Evolutionary conservation across 1,140 invertebrate species (phyloP).

Genomic region (Vollenhovia emeryi): DNA sequence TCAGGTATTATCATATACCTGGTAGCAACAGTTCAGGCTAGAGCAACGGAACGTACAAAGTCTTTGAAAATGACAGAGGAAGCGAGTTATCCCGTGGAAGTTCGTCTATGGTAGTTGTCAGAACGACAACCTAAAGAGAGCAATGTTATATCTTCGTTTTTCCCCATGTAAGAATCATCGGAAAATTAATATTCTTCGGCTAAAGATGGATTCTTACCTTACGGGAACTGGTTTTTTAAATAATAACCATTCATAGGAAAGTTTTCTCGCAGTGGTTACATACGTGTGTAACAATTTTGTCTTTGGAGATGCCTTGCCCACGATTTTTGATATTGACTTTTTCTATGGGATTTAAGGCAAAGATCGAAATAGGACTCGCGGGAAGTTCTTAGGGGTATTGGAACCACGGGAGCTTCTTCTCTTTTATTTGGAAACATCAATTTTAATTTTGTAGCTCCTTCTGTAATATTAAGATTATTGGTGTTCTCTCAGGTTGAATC

Average conservation of each 20-base stretch:
- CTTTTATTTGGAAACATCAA: too few relatives aligned
- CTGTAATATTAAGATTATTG: neutral
- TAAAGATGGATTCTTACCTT: neutral
- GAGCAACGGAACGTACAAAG: neutral
- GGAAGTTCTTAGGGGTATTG: too few relatives aligned
- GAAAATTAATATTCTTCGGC: neutral
- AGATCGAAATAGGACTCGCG: too few relatives aligned
- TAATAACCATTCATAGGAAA: neutral
- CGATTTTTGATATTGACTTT: too few relatives aligned
- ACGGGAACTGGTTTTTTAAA: neutral
- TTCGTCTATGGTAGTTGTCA: neutral
- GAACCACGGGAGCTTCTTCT: too few relatives aligned
- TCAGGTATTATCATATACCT: too few relatives aligned
- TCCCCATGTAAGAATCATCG: neutral
- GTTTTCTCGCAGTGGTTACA: neutral
- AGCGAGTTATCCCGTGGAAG: neutral
- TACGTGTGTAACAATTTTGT: too few relatives aligned
- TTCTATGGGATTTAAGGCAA: too few relatives aligned
- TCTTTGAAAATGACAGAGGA: neutral
- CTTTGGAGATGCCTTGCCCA: too few relatives aligned
- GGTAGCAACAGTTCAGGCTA: too few relatives aligned
- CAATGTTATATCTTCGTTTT: neutral
- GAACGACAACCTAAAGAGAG: neutral
- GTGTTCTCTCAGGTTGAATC: neutral
- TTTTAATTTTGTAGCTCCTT: neutral